Conservation (phyloP, 2,888 invertebrate genomes). For the Cheilosia vulpina region DNA sequence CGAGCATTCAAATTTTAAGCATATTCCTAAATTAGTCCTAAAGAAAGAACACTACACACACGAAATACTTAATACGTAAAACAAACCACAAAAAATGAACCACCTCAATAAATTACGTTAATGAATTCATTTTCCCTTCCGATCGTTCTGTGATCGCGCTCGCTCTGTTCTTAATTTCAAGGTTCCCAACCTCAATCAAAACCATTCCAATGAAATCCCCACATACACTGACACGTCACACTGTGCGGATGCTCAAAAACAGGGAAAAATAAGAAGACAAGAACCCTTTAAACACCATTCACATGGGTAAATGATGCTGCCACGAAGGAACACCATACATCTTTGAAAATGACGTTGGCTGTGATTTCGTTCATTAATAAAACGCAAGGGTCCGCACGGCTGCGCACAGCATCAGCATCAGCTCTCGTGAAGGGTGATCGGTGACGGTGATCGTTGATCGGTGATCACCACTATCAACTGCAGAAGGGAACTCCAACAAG, state of each 20-base stretch:
- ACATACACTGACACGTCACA: not conserved
- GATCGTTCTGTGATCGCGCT: slow-evolving; percentile 56
- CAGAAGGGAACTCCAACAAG: slow-evolving; percentile 2
- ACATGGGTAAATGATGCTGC: slow-evolving; percentile 61
- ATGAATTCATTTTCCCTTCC: slow-evolving; percentile 70
- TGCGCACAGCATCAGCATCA: slow-evolving; percentile 17
- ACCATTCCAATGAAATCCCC: slow-evolving; percentile 67
- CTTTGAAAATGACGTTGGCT: slow-evolving; percentile 69
- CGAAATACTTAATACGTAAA: slow-evolving; percentile 5
- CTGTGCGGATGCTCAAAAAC: no score
- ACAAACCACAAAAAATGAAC: slow-evolving; percentile 46
- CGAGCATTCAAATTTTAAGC: slow-evolving; percentile 62
- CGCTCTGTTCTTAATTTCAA: slow-evolving; percentile 71
- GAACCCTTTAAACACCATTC: slow-evolving; percentile 65
- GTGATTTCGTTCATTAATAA: slow-evolving; percentile 75
- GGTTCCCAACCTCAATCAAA: slow-evolving; percentile 75
- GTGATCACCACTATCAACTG: slow-evolving; percentile 15
- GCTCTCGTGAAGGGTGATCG: slow-evolving; percentile 31
- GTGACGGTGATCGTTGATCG: slow-evolving; percentile 51
- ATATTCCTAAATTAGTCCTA: slow-evolving; percentile 54
- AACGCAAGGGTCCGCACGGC: slow-evolving; percentile 58
- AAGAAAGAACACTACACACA: slow-evolving; percentile 20
- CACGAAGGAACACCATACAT: slow-evolving; percentile 65
- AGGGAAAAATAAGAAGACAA: slow-evolving; percentile 12
- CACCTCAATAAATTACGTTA: slow-evolving; percentile 73